Evolutionary conservation across 2,113 vertebrate species (phyloP).

Genomic region (Pungitius pungitius): DNA sequence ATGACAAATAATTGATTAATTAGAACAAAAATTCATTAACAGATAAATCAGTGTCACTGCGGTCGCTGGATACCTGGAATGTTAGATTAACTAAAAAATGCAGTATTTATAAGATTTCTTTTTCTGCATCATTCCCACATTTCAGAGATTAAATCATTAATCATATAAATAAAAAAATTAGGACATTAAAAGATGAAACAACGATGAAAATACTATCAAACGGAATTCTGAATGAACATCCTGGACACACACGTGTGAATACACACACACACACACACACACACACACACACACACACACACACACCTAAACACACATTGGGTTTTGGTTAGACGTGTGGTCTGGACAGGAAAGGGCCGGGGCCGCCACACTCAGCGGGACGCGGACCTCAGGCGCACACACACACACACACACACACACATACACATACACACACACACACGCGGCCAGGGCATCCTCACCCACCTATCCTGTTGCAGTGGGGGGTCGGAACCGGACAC

Average conservation of each 20-base stretch:
- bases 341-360: slow-evolving; percentile 77
- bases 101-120: background rate
- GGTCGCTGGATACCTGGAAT: background rate
- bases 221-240: slow-evolving; percentile 9
- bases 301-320: slow-evolving; percentile 62
- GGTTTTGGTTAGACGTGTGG: slow-evolving; percentile 80
- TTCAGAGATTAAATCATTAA: background rate
- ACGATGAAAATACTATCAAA: background rate
- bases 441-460: slow-evolving; percentile 52
- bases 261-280: slow-evolving; percentile 17
- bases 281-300: slow-evolving; percentile 33
- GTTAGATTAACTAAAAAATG: background rate
- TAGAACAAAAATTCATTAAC: background rate
- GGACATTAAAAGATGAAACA: background rate
- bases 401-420: slow-evolving; percentile 38
- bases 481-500: slow-evolving; percentile 60
- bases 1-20: background rate
- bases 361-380: slow-evolving; percentile 74
- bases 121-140: background rate
- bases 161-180: background rate
- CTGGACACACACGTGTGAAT: background rate
- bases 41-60: background rate
- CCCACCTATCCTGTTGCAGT: slow-evolving; percentile 75
- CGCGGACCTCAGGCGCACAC: slow-evolving; percentile 58
- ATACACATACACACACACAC: slow-evolving; percentile 7